Evolutionary conservation across 1,140 invertebrate genomes (phyloP), one percentile per base, ranked within the genome.

Genomic region (Tetramorium simillimum): DNA sequence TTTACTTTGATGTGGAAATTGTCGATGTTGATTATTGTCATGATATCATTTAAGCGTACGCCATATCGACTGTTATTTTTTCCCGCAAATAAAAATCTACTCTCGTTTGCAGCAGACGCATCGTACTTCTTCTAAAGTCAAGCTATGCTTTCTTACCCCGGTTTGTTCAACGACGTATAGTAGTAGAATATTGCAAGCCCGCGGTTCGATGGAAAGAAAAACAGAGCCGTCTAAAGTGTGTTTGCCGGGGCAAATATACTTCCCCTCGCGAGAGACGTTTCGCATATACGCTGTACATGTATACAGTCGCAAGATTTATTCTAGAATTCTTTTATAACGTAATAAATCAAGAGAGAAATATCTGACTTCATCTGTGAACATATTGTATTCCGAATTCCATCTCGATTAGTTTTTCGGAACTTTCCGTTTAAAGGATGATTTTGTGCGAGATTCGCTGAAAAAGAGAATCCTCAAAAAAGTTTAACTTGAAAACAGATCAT

Each of bases 161-260:
- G 80, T 84, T 84, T 62, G 80, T 75, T 75, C 80, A 75, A 53
- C 80, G 40, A 75, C 69, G 51, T 84, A 84, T 73, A 70, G 53
- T 37, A n/a, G 51, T 73, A 53, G 80, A 84, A 84, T 75, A 73
- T 84, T 75, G 80, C 40, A 75, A 75, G 69, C 56, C 56, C 80
- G 80, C 75, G 87, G 85, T 86, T 89, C 88, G 87, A 73, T 58
- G 87, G 75, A 89, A 86, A 89, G 84, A 67, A 89, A 89, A 89
- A 89, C 88, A 89, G 56, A 84, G 51, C 69, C 49, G 65, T 58
- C 69, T 46, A 84, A 84, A 84, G 69, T 69, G 82, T 77, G 84
- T 89, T 89, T 80, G 69, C 49, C 12, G 28, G 78, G 28, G 76
- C 78, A 90, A 89, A 90, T 86, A 87, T 69, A 58, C 77, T 51